Conservation (phyloP, 1,140 invertebrate genomes). For the Trachelipus rathkii region DNA sequence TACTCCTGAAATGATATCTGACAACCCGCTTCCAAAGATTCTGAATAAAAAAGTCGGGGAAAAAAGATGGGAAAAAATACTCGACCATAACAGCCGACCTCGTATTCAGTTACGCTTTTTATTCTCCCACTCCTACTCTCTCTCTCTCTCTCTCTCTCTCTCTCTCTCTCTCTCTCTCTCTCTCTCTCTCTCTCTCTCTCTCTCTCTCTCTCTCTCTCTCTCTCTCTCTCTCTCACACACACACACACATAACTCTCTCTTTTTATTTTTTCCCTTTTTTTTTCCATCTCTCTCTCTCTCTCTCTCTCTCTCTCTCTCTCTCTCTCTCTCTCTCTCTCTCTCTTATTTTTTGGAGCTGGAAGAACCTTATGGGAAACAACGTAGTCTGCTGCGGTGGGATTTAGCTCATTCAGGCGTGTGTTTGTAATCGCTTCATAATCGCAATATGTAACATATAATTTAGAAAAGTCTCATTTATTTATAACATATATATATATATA, state of each 20-base stretch:
- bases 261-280: no score
- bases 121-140: no score
- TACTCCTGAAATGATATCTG: not conserved
- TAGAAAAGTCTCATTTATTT: not conserved
- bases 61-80: not conserved
- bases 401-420: constrained; percentile 2
- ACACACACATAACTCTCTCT: no score
- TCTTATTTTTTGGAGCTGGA: not conserved
- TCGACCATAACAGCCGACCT: not conserved
- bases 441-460: not conserved
- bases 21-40: not conserved
- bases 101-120: not conserved
- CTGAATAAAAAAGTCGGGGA: no score
- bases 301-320: no score
- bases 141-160: not conserved
- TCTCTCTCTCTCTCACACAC: no score
- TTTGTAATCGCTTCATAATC: not conserved
- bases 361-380: not conserved
- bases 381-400: not conserved
- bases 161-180: constrained; percentile 2
- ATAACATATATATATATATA: no score
- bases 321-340: constrained; percentile 2
- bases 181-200: no score
- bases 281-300: no score
- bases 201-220: no score